Base-by-base conservation (phyloP, 2,888 invertebrate species). In the Epinotia demarniana region DNA sequence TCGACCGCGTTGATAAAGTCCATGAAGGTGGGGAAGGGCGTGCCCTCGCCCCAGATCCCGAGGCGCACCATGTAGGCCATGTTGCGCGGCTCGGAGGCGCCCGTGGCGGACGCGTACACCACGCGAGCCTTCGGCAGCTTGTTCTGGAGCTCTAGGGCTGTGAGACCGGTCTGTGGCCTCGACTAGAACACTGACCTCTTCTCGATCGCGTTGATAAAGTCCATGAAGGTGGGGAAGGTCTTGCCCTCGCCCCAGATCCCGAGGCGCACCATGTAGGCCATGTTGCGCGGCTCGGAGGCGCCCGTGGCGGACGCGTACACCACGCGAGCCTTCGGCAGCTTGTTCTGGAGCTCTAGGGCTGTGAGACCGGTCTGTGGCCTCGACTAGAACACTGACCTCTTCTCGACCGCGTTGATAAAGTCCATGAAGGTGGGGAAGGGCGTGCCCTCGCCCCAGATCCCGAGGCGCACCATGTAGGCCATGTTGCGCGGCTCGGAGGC, bases 31-130 rank as follows among this genome's bases (percentile, higher is more conserved):
- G 96, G 96, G 92, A 99, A 99, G 0, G 99, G 98, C 0, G 99
- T 99, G 0, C 99, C 99, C 81, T 96, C 96, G 0, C 99, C 99
- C 99, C 99, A 99, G 81, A 99, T 96, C 11, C 99, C 99, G 46
- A 99, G 95, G 0, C 99, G 95, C 16, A 99, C 99, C 99, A 99
- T 99, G 86, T 99, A 99, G 0, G 99, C 99, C 99, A 99, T 99
- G 90, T 99, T 99, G 81, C 98, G 95, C 0, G 99, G 99, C 92
- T 99, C 99, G 0, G 99, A 98, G 0, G 99, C 99, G 43, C 99
- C 99, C 0, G 99, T 99, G 2, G 99, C 99, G 1, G 98, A 98
- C 0, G 99, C 99, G 87, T 99, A 99, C 4, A 99, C 97, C 0
- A 99, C 98, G 43, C 99, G 92, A 0, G 99, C 98, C 81, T 97